Percentiles rank a stretch among this genome's conserved stretches.
These are phyloP conservation scores for Choreutis nemorana DNA, from an alignment of 2,888 invertebrate genomes.

Conservation along the genomic window DNA sequence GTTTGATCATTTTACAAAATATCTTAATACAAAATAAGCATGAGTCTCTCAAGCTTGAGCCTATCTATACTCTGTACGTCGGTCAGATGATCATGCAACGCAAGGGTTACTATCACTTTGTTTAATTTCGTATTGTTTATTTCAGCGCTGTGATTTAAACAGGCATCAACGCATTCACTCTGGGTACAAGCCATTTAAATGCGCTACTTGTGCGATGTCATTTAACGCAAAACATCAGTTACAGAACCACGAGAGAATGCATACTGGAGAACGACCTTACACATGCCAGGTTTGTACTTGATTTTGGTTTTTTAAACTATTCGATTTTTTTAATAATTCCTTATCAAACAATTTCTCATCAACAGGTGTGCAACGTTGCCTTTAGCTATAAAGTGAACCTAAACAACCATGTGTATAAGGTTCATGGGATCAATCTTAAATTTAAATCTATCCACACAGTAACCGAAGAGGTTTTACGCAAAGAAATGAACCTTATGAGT, in stretches of 20 bases:
- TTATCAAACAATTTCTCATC: background rate
- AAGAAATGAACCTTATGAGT: slow-evolving; percentile 40
- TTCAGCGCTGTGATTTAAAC: slow-evolving; percentile 61
- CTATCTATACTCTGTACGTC: too few relatives aligned
- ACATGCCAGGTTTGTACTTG: slow-evolving; percentile 43
- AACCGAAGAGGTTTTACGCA: slow-evolving; percentile 46
- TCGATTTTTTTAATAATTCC: background rate
- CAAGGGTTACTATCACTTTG: too few relatives aligned
- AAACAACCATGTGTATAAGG: slow-evolving; percentile 57
- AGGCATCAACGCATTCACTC: slow-evolving; percentile 61
- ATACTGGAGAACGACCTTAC: slow-evolving; percentile 59
- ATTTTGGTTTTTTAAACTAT: slow-evolving; percentile 7
- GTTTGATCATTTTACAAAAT: too few relatives aligned
- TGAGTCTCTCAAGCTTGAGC: too few relatives aligned
- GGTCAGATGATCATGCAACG: too few relatives aligned
- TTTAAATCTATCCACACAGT: slow-evolving; percentile 59
- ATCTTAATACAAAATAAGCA: too few relatives aligned
- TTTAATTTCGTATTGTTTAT: slow-evolving; percentile 14
- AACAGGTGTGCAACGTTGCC: slow-evolving; percentile 57
- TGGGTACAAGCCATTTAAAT: slow-evolving; percentile 60
- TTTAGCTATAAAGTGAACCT: slow-evolving; percentile 62
- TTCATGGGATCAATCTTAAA: slow-evolving; percentile 56
- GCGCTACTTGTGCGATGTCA: slow-evolving; percentile 55
- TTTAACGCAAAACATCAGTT: slow-evolving; percentile 63
- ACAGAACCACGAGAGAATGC: slow-evolving; percentile 62